phyloP scores from a whole-genome alignment of 1,140 invertebrate species.

The Platorchestia sp. region DNA sequence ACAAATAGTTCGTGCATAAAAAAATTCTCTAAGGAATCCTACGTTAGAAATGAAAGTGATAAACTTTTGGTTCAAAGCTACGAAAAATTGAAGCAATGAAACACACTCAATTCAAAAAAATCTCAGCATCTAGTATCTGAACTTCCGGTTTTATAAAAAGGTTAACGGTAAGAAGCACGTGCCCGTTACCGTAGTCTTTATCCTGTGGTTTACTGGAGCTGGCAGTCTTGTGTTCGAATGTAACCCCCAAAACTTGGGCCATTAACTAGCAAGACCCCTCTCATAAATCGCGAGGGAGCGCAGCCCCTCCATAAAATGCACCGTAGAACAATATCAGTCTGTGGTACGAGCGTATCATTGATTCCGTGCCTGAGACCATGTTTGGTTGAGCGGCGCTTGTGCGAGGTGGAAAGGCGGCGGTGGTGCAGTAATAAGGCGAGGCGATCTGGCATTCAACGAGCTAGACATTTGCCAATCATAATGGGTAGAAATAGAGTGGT shows the following conservation, averaged over 20 bases:
- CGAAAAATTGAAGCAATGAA: background rate
- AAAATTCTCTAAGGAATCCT: no score
- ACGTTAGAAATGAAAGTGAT: no score
- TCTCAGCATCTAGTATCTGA: background rate
- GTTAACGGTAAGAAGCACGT: background rate
- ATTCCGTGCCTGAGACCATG: background rate
- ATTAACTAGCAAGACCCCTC: constrained; percentile 39
- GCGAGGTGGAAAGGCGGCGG: background rate
- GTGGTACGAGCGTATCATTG: constrained; percentile 39
- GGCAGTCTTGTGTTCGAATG: constrained; percentile 26
- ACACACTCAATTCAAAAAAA: background rate
- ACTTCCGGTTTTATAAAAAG: background rate
- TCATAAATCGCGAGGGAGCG: constrained; percentile 25
- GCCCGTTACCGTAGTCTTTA: background rate
- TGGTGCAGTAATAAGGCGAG: background rate
- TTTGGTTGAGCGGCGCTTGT: background rate
- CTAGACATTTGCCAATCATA: no score
- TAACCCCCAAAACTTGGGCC: constrained; percentile 27
- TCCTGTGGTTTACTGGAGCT: background rate
- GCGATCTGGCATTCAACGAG: no score
- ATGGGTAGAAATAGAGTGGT: no score
- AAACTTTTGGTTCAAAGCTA: no score
- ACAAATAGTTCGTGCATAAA: no score
- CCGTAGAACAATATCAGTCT: constrained; percentile 40
- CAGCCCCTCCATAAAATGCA: constrained; percentile 42